These are phyloP conservation scores for Epiblema foenella DNA, from an alignment of 2,888 invertebrate genomes.

Conservation along the genomic window DNA sequence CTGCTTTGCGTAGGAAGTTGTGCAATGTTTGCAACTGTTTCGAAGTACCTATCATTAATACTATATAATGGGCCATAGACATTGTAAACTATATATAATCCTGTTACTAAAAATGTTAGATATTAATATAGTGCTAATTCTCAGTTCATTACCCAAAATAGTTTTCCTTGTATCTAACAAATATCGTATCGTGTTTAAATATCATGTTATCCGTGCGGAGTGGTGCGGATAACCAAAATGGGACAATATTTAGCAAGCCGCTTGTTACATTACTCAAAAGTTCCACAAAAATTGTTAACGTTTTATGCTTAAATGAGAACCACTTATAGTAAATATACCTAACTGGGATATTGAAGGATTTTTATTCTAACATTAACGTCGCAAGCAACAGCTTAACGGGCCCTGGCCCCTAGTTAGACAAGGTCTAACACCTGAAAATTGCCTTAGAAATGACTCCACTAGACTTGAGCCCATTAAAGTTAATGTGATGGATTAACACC, in stretches of 20 bases:
- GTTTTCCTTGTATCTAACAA: too few species aligned
- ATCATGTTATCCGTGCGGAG: too few species aligned
- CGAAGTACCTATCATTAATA: conserved; percentile 3
- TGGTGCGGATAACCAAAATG: too few species aligned
- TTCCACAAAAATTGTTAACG: too few species aligned
- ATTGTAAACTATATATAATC: background rate
- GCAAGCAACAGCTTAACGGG: background rate
- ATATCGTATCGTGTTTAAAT: too few species aligned
- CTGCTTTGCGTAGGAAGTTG: conserved; percentile 18
- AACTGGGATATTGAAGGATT: background rate
- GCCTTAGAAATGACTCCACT: background rate
- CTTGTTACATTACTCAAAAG: too few species aligned
- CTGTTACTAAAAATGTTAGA: background rate
- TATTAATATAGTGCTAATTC: background rate
- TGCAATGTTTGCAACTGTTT: conserved; percentile 19
- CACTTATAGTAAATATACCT: too few species aligned
- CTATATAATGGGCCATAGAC: conserved; percentile 6
- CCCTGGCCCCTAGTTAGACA: background rate
- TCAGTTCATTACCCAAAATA: too few species aligned
- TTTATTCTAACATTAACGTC: background rate
- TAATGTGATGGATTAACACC: conserved; percentile 33
- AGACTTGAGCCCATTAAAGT: conserved; percentile 17
- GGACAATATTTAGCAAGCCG: too few species aligned
- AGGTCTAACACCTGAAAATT: conserved; percentile 26
- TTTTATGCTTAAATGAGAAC: too few species aligned